A percentile compares a stretch with the other conserved stretches of the same genome.
These are phyloP conservation scores for Plecturocebus donacophilus DNA, from an alignment of 2,113 vertebrate genomes.

Conservation along the genomic window DNA sequence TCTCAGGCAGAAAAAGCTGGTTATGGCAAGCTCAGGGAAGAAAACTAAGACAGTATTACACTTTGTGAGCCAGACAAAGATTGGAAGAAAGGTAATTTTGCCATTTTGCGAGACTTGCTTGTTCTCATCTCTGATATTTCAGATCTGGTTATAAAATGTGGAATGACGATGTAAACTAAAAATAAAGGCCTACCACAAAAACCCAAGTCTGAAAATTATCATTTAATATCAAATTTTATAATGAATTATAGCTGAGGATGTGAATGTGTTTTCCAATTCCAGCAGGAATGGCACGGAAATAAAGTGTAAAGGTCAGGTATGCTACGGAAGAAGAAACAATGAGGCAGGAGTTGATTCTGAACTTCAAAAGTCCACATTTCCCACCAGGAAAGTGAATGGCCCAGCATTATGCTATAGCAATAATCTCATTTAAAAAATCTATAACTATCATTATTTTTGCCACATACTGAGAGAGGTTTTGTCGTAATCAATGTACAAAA, in stretches of 20 bases:
- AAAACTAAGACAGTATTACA: neutral
- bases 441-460: neutral
- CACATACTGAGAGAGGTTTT: neutral
- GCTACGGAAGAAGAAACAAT: neutral
- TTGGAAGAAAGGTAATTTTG: neutral
- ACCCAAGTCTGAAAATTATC: neutral
- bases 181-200: neutral
- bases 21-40: neutral
- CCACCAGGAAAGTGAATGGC: neutral
- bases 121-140: neutral
- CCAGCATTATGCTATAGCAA: neutral
- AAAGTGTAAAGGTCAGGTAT: neutral
- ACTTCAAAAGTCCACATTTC: neutral
- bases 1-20: neutral
- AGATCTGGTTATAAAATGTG: neutral
- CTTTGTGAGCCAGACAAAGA: neutral
- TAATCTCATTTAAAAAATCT: constrained; percentile 23
- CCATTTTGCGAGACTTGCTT: neutral
- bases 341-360: neutral
- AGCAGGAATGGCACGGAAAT: neutral
- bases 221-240: neutral
- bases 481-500: neutral
- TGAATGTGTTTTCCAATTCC: neutral
- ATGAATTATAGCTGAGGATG: neutral
- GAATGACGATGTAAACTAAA: neutral